Evolutionary conservation across 2,113 vertebrate genomes (phyloP), one percentile per base, ranked within the genome.

Genomic region (Pandion haliaetus): DNA sequence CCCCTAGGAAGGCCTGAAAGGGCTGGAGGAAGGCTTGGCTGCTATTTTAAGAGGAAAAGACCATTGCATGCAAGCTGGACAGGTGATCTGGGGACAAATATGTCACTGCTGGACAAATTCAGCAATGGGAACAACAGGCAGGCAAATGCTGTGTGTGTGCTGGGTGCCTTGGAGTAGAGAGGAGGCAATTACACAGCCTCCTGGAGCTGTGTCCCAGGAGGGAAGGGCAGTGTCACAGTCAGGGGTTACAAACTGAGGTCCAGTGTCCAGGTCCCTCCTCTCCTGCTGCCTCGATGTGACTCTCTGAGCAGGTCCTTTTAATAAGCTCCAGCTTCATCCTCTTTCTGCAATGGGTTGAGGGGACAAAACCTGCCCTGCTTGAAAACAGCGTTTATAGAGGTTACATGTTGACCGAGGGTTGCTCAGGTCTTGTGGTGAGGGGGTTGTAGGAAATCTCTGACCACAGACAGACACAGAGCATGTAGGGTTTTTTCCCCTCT

Each of bases 401-500:
- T 66, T 73, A 21, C 38, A 0, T 23, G 19, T 6, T 38, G 66
- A 31, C 34, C 9, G 4, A n/a, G 26, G 18, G 28, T 10, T 59
- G 47, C 50, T 28, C 50, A 19, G 45, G 47, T 54, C 67, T 66
- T 54, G 40, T 72, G 67, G 10, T 45, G 40, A 52, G 17, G 6
- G 4, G 5, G 8, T 26, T 88, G 55, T 40, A 5, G 4, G 59
- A 86, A 86, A 45, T 63, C 66, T 69, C 58, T 65, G 62, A 77
- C 16, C 14, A 49, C 49, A n/a, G 54, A 20, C 21, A 32, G 34
- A 25, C 42, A 24, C 36, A 16, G 66, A 45, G 32, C 26, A 25
- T 14, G 23, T 21, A 38, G 28, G 50, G 0, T 0, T 34, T 61
- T 36, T 13, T 2, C 15, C 40, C 14, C 6, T 28, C 10, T 8